Evolutionary conservation across 2,113 vertebrate genomes (phyloP), one percentile per base, ranked within the genome.

Genomic region (Cinclus mexicanus): DNA sequence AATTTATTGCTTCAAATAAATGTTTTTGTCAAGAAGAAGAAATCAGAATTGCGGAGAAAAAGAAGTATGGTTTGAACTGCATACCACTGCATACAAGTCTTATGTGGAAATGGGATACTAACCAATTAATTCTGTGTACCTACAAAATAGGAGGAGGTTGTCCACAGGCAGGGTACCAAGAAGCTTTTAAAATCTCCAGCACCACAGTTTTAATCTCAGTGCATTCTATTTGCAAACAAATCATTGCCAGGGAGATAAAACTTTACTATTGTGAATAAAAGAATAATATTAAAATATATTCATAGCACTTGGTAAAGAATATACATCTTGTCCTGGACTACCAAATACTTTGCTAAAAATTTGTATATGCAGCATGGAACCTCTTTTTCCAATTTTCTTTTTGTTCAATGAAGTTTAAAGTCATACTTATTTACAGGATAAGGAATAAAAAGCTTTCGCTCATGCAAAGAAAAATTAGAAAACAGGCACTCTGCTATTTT

Each of bases 131-230:
- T 60, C 65, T 61, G 16, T n/a, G 52, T 41, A 72, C 69, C 41
- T 81, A 69, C 68, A 91, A 87, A 95, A 83, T 71, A 84, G 42
- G 49, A 95, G 55, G 65, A 89, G 14, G 37, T 26, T 87, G 64
- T 89, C 80, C 1, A 0, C 47, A 93, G 53, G 77, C 49, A 92
- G 28, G 22, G 41, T 82, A 94, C 42, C 53, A 86, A 92, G 72
- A 16, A 61, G 49, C 49, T 94, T 90, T 82, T 92, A 89, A 92
- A 95, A 92, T 87, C 56, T 90, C 69, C 65, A 93, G 35, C 6
- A 0, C n/a, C 39, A 81, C 56, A 35, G 21, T 82, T 90, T 90
- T 71, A 83, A 93, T 89, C 88, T 81, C 53, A 61, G 11, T 57
- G 65, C 41, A 68, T 49, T 49, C 72, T 87, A 82, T 82, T 79